Conservation (phyloP, 2,888 invertebrate genomes). For the Baronia brevicornis region DNA sequence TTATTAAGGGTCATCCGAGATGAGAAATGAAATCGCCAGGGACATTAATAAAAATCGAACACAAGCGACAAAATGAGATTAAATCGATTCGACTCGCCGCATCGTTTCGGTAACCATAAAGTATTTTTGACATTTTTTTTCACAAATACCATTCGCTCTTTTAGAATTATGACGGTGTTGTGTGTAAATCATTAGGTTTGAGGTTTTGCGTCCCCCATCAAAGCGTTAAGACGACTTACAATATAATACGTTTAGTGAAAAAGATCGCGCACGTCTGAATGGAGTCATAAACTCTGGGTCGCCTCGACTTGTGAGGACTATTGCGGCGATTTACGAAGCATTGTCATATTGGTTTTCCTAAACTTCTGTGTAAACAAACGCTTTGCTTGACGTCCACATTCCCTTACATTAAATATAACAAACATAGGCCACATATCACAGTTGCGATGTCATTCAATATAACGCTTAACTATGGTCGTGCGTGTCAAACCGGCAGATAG, state of each 20-base stretch:
- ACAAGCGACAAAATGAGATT: slow-evolving; percentile 48
- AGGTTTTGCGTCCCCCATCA: slow-evolving; percentile 57
- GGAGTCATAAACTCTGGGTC: slow-evolving; percentile 55
- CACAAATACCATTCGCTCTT: slow-evolving; percentile 29
- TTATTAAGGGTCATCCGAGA: slow-evolving; percentile 47
- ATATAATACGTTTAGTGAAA: slow-evolving; percentile 50
- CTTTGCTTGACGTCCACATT: slow-evolving; percentile 10
- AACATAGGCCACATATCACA: slow-evolving; percentile 6
- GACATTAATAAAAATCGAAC: slow-evolving; percentile 23
- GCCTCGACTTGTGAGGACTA: slow-evolving; percentile 33
- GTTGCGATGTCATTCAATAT: too few species aligned
- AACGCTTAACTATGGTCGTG: too few species aligned
- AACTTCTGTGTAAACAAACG: slow-evolving; percentile 58
- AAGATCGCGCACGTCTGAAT: slow-evolving; percentile 49
- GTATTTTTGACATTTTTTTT: slow-evolving; percentile 62
- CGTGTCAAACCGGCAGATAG: too few species aligned
- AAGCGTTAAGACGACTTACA: slow-evolving; percentile 31
- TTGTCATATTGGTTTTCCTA: slow-evolving; percentile 48
- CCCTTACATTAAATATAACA: slow-evolving; percentile 10
- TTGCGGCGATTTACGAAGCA: slow-evolving; percentile 53
- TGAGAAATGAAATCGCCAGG: slow-evolving; percentile 28
- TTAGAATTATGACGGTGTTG: slow-evolving; percentile 52
- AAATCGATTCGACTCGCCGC: slow-evolving; percentile 57
- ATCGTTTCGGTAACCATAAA: slow-evolving; percentile 49
- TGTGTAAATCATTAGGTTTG: slow-evolving; percentile 59